Base-by-base conservation (phyloP, 2,113 vertebrate species). In the Xiphophorus couchianus region DNA sequence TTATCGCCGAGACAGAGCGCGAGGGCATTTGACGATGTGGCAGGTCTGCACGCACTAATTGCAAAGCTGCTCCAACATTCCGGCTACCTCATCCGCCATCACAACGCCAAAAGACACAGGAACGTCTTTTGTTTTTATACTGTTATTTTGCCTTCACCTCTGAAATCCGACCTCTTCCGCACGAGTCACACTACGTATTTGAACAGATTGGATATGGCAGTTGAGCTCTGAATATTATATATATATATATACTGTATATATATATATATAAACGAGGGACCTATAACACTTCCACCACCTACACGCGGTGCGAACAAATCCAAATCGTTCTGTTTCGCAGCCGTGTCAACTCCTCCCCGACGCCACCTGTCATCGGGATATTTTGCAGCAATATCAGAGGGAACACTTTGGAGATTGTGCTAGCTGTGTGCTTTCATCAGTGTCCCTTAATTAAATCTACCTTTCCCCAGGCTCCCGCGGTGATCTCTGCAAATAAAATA, bases 361-460 rank as follows among this genome's bases (percentile, higher is more conserved):
- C 91, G 88, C 88, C 90, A 88, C 84, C 91, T 92, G 90, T 92
- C 91, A 90, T 89, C 89, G 83, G 89, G 91, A 92, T 88, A 90
- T 92, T 92, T 89, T 84, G 84, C 88, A 86, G 91, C 87, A 87
- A 90, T 90, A 92, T 94, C 90, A 90, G 81, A 90, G 83, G 88
- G 91, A 93, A 93, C 90, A 89, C 91, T 89, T 87, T 77, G 81
- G 89, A 93, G 93, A 90, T 77, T 78, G 90, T 71, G 74, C 70
- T 82, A 89, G 90, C 82, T 88, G 90, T 93, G 90, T 89, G 90
- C 91, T 94, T 94, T 93, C 93, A 94, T 94, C 93, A 93, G 87
- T 92, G 92, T 92, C 88, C 90, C 88, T 93, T 94, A 94, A 94
- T 95, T 94, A 93, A 95, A 94, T 93, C 89, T 90, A 90, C 91